Evolutionary conservation across 2,797 vertebrate species (phyloP).

Genomic region (Esox lucius): DNA sequence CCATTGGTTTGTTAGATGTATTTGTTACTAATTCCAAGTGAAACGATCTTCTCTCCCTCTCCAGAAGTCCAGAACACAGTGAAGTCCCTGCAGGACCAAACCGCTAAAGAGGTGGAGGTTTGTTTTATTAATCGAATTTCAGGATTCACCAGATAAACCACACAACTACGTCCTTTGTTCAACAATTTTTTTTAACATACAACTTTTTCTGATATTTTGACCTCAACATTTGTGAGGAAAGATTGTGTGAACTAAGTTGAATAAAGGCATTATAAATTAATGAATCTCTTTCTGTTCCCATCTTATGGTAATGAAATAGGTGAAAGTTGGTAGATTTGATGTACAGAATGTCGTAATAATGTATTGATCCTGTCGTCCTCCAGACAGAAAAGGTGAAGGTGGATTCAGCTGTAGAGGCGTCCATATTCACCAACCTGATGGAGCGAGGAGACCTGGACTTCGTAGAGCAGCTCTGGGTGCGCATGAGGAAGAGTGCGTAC

Average conservation of each 20-base stretch:
- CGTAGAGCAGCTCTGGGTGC: slow-evolving; percentile 92
- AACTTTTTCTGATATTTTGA: too few species aligned
- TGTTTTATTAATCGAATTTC: too few species aligned
- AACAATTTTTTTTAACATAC: too few species aligned
- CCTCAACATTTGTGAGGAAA: too few species aligned
- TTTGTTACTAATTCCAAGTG: background rate
- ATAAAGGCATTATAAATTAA: too few species aligned
- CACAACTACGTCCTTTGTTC: too few species aligned
- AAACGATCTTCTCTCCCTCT: slow-evolving; percentile 25
- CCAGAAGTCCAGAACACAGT: slow-evolving; percentile 83
- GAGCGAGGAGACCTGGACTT: slow-evolving; percentile 91
- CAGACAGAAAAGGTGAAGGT: slow-evolving; percentile 69
- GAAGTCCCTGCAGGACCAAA: slow-evolving; percentile 69
- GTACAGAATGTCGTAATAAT: background rate
- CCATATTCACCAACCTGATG: slow-evolving; percentile 77
- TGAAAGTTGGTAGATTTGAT: background rate
- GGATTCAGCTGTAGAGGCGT: slow-evolving; percentile 68
- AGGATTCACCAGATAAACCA: too few species aligned
- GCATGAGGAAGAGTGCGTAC: slow-evolving; percentile 87
- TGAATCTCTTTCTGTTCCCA: too few species aligned
- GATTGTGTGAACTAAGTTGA: too few species aligned
- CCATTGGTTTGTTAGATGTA: too few species aligned
- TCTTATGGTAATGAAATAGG: too few species aligned
- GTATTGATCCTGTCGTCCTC: background rate
- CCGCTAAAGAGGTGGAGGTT: slow-evolving; percentile 69